phyloP scores from a whole-genome alignment of 1,140 invertebrate species.

The Caenorhabditis briggsae region DNA sequence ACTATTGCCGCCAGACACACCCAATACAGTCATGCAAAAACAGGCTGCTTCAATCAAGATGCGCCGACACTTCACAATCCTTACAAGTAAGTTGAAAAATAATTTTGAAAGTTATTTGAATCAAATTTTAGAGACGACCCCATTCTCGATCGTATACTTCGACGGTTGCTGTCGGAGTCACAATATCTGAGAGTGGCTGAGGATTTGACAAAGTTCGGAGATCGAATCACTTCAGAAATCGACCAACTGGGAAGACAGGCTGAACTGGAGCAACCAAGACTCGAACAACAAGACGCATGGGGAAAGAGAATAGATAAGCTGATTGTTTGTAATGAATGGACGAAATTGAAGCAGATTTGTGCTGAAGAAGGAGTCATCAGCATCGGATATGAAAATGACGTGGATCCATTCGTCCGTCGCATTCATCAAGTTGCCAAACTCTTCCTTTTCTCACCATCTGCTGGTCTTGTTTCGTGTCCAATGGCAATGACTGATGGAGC shows the following conservation, averaged over 20 bases:
- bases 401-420: constrained; percentile 79
- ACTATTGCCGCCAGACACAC: constrained; percentile 50
- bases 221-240: constrained; percentile 80
- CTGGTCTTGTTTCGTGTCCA: constrained; percentile 82
- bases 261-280: constrained; percentile 80
- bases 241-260: constrained; percentile 80
- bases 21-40: constrained; percentile 68
- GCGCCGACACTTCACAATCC: constrained; percentile 68
- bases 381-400: constrained; percentile 81
- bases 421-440: constrained; percentile 82
- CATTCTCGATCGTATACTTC: constrained; percentile 52
- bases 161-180: constrained; percentile 57
- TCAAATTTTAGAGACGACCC: constrained; percentile 67
- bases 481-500: constrained; percentile 83
- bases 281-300: constrained; percentile 81
- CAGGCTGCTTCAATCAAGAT: constrained; percentile 65
- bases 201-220: constrained; percentile 80
- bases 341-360: constrained; percentile 80
- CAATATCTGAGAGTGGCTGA: constrained; percentile 76
- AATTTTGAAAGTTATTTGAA: neutral
- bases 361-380: constrained; percentile 82
- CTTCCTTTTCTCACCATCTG: constrained; percentile 80
- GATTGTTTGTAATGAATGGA: constrained; percentile 81
- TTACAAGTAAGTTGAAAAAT: constrained; percentile 34
- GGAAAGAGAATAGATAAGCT: constrained; percentile 80